phyloP scores from a whole-genome alignment of 2,888 invertebrate genomes.

The Adelphocoris suturalis region DNA sequence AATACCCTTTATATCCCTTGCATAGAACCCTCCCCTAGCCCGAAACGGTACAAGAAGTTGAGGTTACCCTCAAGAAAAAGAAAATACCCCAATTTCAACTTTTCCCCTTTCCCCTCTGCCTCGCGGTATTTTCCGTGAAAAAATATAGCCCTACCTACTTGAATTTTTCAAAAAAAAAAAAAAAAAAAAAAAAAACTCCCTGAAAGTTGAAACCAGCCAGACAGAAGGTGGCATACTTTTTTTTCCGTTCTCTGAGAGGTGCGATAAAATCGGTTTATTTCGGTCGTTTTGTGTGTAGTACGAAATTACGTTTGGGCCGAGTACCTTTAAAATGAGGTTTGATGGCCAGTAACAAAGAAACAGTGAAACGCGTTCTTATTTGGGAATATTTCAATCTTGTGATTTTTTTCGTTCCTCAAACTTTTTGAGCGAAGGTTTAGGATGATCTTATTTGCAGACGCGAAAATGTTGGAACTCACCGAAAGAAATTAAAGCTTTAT shows the following conservation, averaged over 20 bases:
- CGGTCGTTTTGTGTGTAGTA: not conserved
- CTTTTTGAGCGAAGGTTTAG: too few relatives aligned
- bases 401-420: too few relatives aligned
- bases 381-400: not conserved
- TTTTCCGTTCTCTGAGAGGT: not conserved
- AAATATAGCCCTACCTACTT: not conserved
- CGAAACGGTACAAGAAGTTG: not conserved
- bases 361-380: not conserved
- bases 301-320: not conserved
- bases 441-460: too few relatives aligned
- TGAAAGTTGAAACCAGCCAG: not conserved
- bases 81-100: slow-evolving; percentile 21
- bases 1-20: not conserved
- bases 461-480: too few relatives aligned
- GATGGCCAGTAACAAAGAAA: not conserved
- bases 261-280: slow-evolving; percentile 39
- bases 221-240: not conserved
- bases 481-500: too few relatives aligned
- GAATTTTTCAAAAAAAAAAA: slow-evolving; percentile 1
- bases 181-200: not conserved
- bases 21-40: not conserved
- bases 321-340: not conserved
- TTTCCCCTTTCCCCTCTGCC: not conserved
- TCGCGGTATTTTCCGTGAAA: not conserved
- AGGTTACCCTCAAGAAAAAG: not conserved